A percentile compares a stretch with the other conserved stretches of the same genome.
Conservation (phyloP, 2,113 vertebrate species). For the Sylvia atricapilla region DNA sequence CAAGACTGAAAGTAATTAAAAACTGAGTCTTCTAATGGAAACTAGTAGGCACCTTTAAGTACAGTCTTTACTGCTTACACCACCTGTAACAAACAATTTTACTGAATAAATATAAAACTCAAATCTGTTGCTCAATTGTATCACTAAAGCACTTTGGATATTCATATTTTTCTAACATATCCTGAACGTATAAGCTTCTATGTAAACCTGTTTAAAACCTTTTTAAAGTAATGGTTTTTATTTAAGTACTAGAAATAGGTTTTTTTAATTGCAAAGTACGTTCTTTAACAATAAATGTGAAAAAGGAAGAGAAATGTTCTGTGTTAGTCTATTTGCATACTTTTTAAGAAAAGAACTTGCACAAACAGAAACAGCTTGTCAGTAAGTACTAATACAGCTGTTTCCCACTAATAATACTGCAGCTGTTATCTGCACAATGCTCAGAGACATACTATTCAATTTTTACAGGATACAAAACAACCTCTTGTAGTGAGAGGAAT, state of each 20-base stretch:
- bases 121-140: not conserved
- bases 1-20: conserved; percentile 15
- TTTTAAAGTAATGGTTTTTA: not conserved
- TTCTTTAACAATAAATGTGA: not conserved
- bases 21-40: not conserved
- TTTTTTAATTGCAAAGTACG: not conserved
- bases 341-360: not conserved
- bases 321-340: not conserved
- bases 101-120: not conserved
- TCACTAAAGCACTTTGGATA: not conserved
- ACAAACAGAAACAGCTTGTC: not conserved
- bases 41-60: not conserved
- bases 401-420: not conserved
- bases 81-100: not conserved
- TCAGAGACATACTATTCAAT: not conserved
- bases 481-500: not conserved
- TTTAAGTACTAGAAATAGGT: not conserved
- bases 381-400: not conserved
- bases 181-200: not conserved
- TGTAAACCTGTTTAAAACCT: not conserved
- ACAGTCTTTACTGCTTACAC: not conserved
- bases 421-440: not conserved
- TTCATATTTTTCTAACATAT: not conserved
- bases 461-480: not conserved
- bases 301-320: not conserved